Percentiles rank a stretch among this genome's conserved stretches.
These are phyloP conservation scores for Poeciliopsis occidentalis DNA, from an alignment of 2,113 vertebrate genomes.

Conservation along the genomic window DNA sequence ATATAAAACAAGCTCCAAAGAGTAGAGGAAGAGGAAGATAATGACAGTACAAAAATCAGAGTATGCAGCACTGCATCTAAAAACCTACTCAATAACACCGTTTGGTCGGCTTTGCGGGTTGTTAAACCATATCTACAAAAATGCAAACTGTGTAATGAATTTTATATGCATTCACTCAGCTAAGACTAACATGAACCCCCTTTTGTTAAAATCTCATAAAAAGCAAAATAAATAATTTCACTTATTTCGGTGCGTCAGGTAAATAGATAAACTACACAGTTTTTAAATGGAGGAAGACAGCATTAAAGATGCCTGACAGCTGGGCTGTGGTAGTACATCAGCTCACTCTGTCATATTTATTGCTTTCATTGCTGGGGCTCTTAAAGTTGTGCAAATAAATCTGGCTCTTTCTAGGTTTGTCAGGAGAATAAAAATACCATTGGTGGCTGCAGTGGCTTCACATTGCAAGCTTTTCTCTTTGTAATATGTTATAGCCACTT, in stretches of 20 bases:
- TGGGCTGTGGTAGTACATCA: conserved; percentile 73
- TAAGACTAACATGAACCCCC: neutral
- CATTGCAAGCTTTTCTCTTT: conserved; percentile 55
- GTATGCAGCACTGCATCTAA: neutral
- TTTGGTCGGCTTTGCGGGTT: conserved; percentile 19
- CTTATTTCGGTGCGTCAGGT: conserved; percentile 60
- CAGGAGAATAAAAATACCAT: conserved; percentile 34
- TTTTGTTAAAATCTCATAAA: conserved; percentile 41
- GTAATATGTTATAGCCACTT: conserved; percentile 62
- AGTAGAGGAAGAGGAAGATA: conserved; percentile 1
- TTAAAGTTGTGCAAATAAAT: conserved; percentile 78
- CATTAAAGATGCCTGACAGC: conserved; percentile 75
- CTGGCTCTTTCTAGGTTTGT: conserved; percentile 77
- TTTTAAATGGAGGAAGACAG: conserved; percentile 61
- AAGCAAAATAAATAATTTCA: conserved; percentile 48
- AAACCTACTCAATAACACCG: conserved; percentile 1
- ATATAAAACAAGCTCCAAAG: neutral
- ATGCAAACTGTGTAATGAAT: neutral
- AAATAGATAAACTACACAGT: conserved; percentile 70
- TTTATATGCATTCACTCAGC: conserved; percentile 10
- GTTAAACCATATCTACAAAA: conserved; percentile 28
- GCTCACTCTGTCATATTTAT: conserved; percentile 75
- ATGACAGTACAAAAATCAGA: conserved; percentile 7
- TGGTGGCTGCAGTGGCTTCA: conserved; percentile 34
- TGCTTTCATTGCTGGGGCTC: conserved; percentile 73